Evolutionary conservation across 1,140 invertebrate genomes (phyloP), one percentile per base, ranked within the genome.

Genomic region (Littorina saxatilis): DNA sequence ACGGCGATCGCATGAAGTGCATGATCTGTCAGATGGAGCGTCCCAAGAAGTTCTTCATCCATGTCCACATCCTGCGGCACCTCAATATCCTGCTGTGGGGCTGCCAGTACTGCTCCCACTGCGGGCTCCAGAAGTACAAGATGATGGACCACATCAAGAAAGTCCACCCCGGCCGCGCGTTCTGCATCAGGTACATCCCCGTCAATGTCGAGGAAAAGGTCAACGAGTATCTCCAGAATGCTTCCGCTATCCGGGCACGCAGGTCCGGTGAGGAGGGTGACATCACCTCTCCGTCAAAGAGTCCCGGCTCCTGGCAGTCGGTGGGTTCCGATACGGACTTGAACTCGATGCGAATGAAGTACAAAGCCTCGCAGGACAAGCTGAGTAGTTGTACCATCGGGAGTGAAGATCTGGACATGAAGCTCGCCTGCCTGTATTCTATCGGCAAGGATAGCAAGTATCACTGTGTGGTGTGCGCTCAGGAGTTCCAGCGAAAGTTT

Each of bases 91-190:
- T 78, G 39, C 70, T 86, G 72, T 83, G 82, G 82, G 83, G 83
- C 20, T 86, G 85, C 73, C 43, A 78, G 29, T 86, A 80, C 79
- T 86, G 85, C 73, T 75, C 78, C 13, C 81, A 86, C 75, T 58
- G 74, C 43, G 85, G 85, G 11, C 81, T 86, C 15, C 80, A 86
- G 73, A 84, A 83, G 43, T 83, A 86, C 80, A 86, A 86, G 52
- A 86, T 86, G 78, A 79, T 82, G 47, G 80, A 84, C 37, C 85
- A 86, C 70, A 86, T 86, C 52, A 86, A 84, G 63, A 84, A 84
- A 63, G 77, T 84, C 1, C 83, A 84, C 70, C 78, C 85, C 15
- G 82, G 83, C 0, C 68, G 80, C 39, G 32, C 80, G 11, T 70
- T 82, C 61, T 72, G 78, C 61, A 81, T 86, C 3, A 70, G 80